Evolutionary conservation across 2,888 invertebrate species (phyloP).

Genomic region (Quadriops clusia): DNA sequence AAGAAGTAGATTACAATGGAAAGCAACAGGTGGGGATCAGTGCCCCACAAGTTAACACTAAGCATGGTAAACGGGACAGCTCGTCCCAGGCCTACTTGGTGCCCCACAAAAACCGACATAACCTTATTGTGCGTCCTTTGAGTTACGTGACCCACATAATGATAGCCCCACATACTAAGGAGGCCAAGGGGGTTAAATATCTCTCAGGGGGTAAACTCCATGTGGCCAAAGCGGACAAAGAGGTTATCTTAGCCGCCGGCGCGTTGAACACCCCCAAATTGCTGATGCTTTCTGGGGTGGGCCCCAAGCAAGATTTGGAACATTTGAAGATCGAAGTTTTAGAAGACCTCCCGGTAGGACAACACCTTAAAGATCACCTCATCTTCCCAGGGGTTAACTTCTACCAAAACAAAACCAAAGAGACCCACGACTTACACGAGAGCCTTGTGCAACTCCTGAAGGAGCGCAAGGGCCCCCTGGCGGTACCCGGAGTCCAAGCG

Average conservation of each 20-base stretch:
- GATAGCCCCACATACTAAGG: constrained; percentile 44
- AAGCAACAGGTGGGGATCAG: constrained; percentile 49
- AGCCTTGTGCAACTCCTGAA: constrained; percentile 26
- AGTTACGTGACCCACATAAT: constrained; percentile 49
- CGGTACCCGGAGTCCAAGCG: constrained; percentile 23
- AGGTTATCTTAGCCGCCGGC: constrained; percentile 64
- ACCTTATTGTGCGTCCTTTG: constrained; percentile 49
- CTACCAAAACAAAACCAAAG: constrained; percentile 28
- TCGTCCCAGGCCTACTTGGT: constrained; percentile 55
- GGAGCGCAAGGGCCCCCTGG: constrained; percentile 26
- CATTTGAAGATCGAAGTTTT: constrained; percentile 48
- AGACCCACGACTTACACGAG: constrained; percentile 33
- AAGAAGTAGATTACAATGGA: constrained; percentile 50
- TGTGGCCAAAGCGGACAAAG: constrained; percentile 49
- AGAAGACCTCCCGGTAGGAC: constrained; percentile 58
- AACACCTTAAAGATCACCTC: constrained; percentile 49
- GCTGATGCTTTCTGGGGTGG: constrained; percentile 69
- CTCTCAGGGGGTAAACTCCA: constrained; percentile 40
- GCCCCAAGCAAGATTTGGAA: constrained; percentile 48
- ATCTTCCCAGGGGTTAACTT: constrained; percentile 50
- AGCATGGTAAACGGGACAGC: constrained; percentile 55
- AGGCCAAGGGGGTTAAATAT: constrained; percentile 51
- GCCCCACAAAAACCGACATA: constrained; percentile 43
- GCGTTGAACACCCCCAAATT: constrained; percentile 68
- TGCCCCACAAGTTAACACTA: constrained; percentile 49